These are phyloP conservation scores for Coenobita brevimanus DNA, from an alignment of 1,140 invertebrate species.

Conservation along the genomic window DNA sequence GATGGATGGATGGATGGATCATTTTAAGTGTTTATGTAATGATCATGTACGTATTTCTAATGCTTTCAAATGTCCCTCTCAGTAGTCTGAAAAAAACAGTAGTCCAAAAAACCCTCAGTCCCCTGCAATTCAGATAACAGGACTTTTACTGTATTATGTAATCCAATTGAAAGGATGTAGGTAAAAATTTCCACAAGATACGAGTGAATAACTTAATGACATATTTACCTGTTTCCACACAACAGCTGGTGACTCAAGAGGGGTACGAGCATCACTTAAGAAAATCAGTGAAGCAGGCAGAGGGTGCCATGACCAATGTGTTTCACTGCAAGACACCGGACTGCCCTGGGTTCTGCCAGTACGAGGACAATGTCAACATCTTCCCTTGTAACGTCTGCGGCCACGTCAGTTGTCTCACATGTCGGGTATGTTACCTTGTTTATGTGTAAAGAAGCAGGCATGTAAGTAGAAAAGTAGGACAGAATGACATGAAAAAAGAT, in stretches of 20 bases:
- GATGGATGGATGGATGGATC: too few relatives aligned
- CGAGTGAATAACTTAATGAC: too few relatives aligned
- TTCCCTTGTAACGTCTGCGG: slow-evolving; percentile 91
- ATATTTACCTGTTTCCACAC: too few relatives aligned
- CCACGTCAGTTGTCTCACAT: slow-evolving; percentile 89
- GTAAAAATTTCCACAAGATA: too few relatives aligned
- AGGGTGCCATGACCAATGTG: slow-evolving; percentile 86
- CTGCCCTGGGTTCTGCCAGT: slow-evolving; percentile 92
- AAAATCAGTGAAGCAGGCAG: slow-evolving; percentile 86
- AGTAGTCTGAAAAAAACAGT: too few relatives aligned
- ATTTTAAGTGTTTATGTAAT: too few relatives aligned
- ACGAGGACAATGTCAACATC: slow-evolving; percentile 89
- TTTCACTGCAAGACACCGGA: slow-evolving; percentile 94
- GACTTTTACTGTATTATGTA: too few relatives aligned
- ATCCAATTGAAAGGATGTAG: too few relatives aligned
- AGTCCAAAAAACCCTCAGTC: too few relatives aligned
- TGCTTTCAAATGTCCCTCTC: too few relatives aligned
- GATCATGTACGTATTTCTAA: too few relatives aligned
- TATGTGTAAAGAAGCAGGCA: neutral
- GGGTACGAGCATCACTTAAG: slow-evolving; percentile 87
- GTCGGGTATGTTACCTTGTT: slow-evolving; percentile 80
- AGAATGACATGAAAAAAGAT: neutral
- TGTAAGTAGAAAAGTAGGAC: neutral
- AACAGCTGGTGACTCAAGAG: slow-evolving; percentile 81
- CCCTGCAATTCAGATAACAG: too few relatives aligned